A percentile compares a stretch with the other conserved stretches of the same genome.
These are phyloP conservation scores for Glyphotaelius pellucidus DNA, from an alignment of 2,888 invertebrate species.

Conservation along the genomic window DNA sequence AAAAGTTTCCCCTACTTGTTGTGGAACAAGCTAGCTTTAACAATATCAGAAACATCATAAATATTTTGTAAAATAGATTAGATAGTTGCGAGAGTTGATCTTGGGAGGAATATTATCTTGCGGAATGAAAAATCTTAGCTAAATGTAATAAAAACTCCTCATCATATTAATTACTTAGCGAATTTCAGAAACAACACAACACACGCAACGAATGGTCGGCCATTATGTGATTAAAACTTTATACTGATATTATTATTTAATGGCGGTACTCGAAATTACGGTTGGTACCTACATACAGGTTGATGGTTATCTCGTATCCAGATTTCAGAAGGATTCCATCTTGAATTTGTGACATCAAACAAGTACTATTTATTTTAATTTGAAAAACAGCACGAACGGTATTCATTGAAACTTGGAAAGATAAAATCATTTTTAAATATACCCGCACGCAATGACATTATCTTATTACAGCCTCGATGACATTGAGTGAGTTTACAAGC, in stretches of 20 bases:
- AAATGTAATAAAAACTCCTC: neutral
- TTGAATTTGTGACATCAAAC: neutral
- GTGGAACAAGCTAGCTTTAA: neutral
- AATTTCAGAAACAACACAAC: neutral
- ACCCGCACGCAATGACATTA: too few relatives aligned
- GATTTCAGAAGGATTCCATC: neutral
- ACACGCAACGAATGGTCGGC: neutral
- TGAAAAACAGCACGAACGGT: neutral
- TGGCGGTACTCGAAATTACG: neutral
- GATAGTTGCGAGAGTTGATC: neutral
- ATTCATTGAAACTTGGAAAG: neutral
- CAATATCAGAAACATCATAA: neutral
- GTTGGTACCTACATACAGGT: neutral
- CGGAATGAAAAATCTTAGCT: neutral
- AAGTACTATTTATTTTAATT: neutral
- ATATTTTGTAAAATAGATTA: neutral
- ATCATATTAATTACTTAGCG: neutral
- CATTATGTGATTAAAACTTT: neutral
- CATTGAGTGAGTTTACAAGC: too few relatives aligned
- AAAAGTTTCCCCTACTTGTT: neutral
- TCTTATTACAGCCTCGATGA: too few relatives aligned
- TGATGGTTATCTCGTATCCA: neutral
- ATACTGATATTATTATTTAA: neutral
- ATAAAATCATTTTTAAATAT: too few relatives aligned
- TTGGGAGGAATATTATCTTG: neutral